These are phyloP conservation scores for Alosa alosa DNA, from an alignment of 2,113 vertebrate genomes.

Conservation along the genomic window DNA sequence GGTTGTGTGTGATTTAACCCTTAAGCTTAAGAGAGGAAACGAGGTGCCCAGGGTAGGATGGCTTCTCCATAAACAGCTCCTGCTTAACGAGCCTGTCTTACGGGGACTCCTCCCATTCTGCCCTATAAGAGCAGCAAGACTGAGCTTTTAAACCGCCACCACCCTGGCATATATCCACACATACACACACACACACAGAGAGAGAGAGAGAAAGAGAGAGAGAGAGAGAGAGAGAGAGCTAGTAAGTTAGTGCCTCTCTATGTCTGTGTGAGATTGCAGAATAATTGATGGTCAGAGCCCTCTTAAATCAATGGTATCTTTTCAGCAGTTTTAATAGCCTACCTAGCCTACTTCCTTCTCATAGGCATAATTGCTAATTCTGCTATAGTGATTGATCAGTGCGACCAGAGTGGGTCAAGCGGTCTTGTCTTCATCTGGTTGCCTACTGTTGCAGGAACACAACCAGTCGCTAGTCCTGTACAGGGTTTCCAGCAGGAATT, in stretches of 20 bases:
- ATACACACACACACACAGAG: not conserved
- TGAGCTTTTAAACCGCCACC: conserved; percentile 14
- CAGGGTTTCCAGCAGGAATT: not conserved
- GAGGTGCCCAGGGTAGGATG: not conserved
- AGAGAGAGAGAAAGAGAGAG: not conserved
- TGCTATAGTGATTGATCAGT: not conserved
- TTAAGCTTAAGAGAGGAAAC: not conserved
- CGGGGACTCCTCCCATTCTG: not conserved
- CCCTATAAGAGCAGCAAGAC: conserved; percentile 14
- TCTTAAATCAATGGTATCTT: conserved; percentile 12
- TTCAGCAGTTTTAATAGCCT: not conserved
- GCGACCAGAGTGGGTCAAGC: not conserved
- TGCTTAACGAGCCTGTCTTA: conserved; percentile 21
- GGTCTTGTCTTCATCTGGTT: not conserved
- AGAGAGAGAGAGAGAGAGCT: not conserved
- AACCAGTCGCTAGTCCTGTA: not conserved
- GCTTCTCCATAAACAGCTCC: conserved; percentile 21
- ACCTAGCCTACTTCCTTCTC: not conserved
- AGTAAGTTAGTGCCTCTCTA: not conserved
- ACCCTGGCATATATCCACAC: not conserved
- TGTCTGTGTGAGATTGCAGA: not conserved
- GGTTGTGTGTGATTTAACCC: not conserved
- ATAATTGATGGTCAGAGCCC: not conserved
- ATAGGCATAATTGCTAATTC: conserved; percentile 4
- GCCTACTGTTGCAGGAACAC: not conserved